Base-by-base conservation (phyloP, 2,888 invertebrate species). In the Rhaphigaster nebulosa region DNA sequence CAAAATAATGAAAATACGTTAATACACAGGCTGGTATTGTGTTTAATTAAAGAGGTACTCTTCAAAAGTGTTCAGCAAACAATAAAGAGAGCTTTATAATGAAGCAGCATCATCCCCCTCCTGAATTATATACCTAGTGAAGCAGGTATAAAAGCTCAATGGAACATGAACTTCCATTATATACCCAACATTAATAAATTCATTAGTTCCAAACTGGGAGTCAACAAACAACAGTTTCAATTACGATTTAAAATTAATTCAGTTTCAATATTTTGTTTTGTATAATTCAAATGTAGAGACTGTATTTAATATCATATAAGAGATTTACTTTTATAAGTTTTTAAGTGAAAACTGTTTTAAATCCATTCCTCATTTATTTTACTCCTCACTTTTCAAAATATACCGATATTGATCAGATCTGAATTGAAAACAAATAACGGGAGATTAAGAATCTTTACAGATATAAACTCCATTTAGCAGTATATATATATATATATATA, bases 11-110 rank as follows among this genome's bases (percentile, higher is more conserved):
- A 20, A 76, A 76, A 76, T 76, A 38, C 70, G 38, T 76, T 76
- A 76, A 76, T 76, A 76, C 70, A 76, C 20, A 76, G 70, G 70
- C 34, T 18, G 65, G 70, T 34, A 76, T 76, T 76, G 70, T 76
- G 23, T 76, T 76, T 76, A 76, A 76, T 76, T 76, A 76, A 76
- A 76, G 26, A 76, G 70, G 70, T 76, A 76, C 8, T 23, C 70
- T 76, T 76, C 34, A 76, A 76, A 76, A 76, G 70, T 76, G 38
- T 76, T 76, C 4, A 38, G 34, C 20, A 20, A 76, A 76, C 70
- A 76, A 76, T 34, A 76, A 76, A 76, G 70, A 23, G 20, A 20
- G 34, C 20, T 76, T 76, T 20, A 29, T 76, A 38, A 76, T 76
- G 38, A 76, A 76, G 34, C 29, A 76, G 5, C 34, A 20, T 5